Conservation (phyloP, 2,888 invertebrate species). For the Anagyrus pseudococci region DNA sequence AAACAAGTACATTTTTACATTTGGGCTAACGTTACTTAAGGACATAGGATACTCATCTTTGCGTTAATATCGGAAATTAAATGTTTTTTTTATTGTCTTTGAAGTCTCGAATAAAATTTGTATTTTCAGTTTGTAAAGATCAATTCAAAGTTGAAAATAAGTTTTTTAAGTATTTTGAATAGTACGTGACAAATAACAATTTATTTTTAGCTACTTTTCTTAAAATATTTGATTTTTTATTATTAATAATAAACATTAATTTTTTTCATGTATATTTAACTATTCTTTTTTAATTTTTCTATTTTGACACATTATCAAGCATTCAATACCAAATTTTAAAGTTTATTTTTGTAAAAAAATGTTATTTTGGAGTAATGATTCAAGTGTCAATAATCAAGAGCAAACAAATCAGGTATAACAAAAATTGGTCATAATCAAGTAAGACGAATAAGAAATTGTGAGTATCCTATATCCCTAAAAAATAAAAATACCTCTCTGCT, state of each 20-base stretch:
- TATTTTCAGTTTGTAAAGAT: not conserved
- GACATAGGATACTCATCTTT: constrained; percentile 3
- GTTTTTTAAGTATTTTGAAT: not conserved
- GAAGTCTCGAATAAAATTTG: not conserved
- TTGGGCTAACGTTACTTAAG: constrained; percentile 33
- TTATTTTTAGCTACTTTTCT: not conserved
- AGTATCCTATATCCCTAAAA: not conserved
- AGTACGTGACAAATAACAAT: too few relatives aligned
- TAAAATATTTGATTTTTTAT: not conserved
- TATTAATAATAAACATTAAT: too few relatives aligned
- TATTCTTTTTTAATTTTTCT: too few relatives aligned
- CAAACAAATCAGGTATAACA: not conserved
- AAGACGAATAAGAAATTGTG: not conserved
- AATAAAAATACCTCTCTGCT: constrained; percentile 16
- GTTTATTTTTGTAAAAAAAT: not conserved
- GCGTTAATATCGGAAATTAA: not conserved
- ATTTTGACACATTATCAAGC: too few relatives aligned
- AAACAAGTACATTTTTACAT: constrained; percentile 40
- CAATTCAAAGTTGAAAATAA: not conserved
- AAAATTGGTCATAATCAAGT: not conserved
- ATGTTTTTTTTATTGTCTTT: not conserved
- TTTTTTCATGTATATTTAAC: not conserved
- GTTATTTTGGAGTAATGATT: too few relatives aligned
- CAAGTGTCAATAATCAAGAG: too few relatives aligned
- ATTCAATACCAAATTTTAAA: not conserved